phyloP scores from a whole-genome alignment of 2,113 vertebrate species.

The Varanus komodoensis region DNA sequence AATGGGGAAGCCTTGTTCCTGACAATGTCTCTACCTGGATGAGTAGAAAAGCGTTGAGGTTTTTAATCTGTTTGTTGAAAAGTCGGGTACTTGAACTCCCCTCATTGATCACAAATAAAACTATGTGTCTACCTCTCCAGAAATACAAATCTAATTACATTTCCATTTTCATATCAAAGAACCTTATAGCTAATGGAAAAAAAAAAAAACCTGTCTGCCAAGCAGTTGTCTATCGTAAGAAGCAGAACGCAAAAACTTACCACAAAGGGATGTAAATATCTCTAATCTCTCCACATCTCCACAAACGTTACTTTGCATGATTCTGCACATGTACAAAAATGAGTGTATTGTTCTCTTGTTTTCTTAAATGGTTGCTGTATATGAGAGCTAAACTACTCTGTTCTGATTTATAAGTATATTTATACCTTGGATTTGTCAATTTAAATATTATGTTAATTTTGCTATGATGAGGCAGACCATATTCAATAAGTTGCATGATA shows the following conservation, averaged over 20 bases:
- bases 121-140: constrained; percentile 70
- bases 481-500: neutral
- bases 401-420: neutral
- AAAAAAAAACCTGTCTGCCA: constrained; percentile 67
- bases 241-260: constrained; percentile 72
- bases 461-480: neutral
- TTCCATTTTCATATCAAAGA: constrained; percentile 83
- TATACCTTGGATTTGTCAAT: neutral
- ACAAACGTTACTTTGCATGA: neutral
- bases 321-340: neutral
- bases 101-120: constrained; percentile 65
- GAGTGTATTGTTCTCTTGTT: neutral
- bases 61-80: neutral
- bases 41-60: neutral
- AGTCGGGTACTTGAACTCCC: constrained; percentile 67
- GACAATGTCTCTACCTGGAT: neutral
- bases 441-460: neutral
- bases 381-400: neutral
- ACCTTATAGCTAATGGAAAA: constrained; percentile 81
- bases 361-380: neutral
- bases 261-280: constrained; percentile 73
- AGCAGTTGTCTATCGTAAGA: constrained; percentile 80
- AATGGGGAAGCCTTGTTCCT: too few species aligned
- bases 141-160: constrained; percentile 81
- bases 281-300: constrained; percentile 51